These are phyloP conservation scores for Ornithoptera alexandrae DNA, from an alignment of 2,888 invertebrate species.

Conservation along the genomic window DNA sequence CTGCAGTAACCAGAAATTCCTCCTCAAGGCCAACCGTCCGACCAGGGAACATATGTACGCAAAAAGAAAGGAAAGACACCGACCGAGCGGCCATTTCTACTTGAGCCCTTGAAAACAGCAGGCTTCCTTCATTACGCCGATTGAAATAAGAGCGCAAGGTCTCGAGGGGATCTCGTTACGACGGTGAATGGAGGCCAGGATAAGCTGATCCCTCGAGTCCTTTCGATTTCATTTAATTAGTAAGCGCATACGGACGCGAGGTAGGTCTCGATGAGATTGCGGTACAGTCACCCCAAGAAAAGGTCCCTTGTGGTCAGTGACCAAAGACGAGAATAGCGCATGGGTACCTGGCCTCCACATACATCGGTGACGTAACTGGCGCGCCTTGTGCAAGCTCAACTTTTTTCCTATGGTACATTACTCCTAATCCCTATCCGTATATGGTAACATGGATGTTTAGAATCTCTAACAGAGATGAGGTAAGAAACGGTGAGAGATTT, in stretches of 20 bases:
- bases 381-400: constrained; percentile 46
- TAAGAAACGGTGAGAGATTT: constrained; percentile 16
- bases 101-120: constrained; percentile 49
- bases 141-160: constrained; percentile 49
- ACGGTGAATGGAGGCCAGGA: constrained; percentile 48
- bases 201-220: constrained; percentile 42
- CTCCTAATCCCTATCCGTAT: constrained; percentile 19
- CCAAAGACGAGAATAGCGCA: constrained; percentile 72
- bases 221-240: constrained; percentile 38
- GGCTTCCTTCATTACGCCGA: constrained; percentile 56
- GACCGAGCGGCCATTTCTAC: constrained; percentile 47
- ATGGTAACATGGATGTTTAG: constrained; percentile 18
- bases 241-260: constrained; percentile 31
- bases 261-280: constrained; percentile 50
- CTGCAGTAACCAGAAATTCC: constrained; percentile 69
- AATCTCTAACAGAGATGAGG: constrained; percentile 6
- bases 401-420: constrained; percentile 29
- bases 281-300: constrained; percentile 75
- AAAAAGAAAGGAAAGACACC: constrained; percentile 63
- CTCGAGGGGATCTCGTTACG: constrained; percentile 46
- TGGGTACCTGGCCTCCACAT: constrained; percentile 62
- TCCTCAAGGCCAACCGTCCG: constrained; percentile 71
- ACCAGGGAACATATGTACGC: constrained; percentile 74
- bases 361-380: constrained; percentile 60
- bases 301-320: constrained; percentile 76